Evolutionary conservation across 1,140 invertebrate species (phyloP), one percentile per base, ranked within the genome.

Genomic region (Andricus grossulariae): DNA sequence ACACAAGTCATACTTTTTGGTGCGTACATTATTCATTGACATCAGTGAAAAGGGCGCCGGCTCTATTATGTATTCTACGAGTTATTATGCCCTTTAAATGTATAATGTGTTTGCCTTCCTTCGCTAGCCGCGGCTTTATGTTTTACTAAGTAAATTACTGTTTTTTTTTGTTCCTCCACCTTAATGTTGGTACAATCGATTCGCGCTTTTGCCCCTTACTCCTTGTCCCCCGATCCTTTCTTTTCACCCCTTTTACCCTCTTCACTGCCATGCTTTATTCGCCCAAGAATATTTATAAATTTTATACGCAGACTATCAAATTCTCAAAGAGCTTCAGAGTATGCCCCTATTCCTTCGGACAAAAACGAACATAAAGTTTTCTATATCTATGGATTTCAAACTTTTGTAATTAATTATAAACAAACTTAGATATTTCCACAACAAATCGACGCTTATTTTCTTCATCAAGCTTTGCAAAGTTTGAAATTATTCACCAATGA

Each of bases 101-200:
- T 91, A 91, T 92, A 91, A 92, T 92, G 90, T 92, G 91, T 92
- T 92, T 92, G 91, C 89, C 89, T 92, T 92, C 90, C 90, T 91
- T 89, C 87, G 88, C 86, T 88, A 86, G 83, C 86, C 86, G 88
- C 86, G 88, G 88, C 90, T 90, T 92, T 91, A 90, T 91, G 88
- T 92, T 92, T 92, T 91, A 92, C 89, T 91, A 91, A 92, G 89
- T 91, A 90, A 92, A 91, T 91, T 92, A 92, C 89, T 90, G 88
- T 91, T 91, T 89, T 88, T 86, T 90, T 88, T 86, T 88, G 88
- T 89, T 88, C 85, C 85, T 88, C 83, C 82, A 80, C 87, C 88
- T 89, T 91, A 90, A 91, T 89, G 88, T 91, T 91, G 85, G 87
- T 84, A 87, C 89, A 90, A 91, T 91, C 90, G 90, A 91, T 91